Conservation (phyloP, 1,140 invertebrate genomes). For the Dolichoris vasculosae region DNA sequence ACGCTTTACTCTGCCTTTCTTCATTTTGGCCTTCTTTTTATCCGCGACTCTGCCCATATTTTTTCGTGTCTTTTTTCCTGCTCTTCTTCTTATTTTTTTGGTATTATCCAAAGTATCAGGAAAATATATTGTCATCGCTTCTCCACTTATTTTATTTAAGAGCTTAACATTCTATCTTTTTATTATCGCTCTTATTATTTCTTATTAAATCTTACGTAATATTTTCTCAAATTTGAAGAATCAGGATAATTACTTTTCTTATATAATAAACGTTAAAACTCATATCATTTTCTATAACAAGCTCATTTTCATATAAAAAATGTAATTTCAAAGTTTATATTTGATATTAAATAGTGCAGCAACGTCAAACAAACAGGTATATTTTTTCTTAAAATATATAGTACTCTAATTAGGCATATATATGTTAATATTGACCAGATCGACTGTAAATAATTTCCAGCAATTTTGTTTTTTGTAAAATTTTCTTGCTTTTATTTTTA, state of each 20-base stretch:
- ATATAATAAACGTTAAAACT: no score
- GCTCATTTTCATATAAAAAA: no score
- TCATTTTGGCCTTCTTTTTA: conserved; percentile 2
- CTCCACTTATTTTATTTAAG: conserved; percentile 47
- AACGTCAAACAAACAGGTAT: no score
- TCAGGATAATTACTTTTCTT: background rate
- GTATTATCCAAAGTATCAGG: conserved; percentile 43
- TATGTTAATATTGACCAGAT: no score
- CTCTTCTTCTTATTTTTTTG: conserved; percentile 45
- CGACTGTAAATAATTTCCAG: no score
- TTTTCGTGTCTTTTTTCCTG: conserved; percentile 29
- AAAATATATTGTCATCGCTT: conserved; percentile 49
- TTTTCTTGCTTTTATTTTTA: background rate
- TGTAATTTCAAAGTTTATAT: no score
- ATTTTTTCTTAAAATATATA: no score
- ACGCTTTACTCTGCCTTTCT: conserved; percentile 21
- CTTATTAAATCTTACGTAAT: background rate
- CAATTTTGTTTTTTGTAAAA: no score
- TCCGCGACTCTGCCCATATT: conserved; percentile 17
- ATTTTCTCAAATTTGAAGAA: background rate
- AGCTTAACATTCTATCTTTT: background rate
- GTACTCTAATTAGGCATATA: no score
- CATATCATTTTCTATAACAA: no score
- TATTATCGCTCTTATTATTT: background rate
- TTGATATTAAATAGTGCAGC: no score